A percentile compares a stretch with the other conserved stretches of the same genome.
These are phyloP conservation scores for Takifugu rubripes DNA, from an alignment of 2,797 vertebrate genomes.

Conservation along the genomic window DNA sequence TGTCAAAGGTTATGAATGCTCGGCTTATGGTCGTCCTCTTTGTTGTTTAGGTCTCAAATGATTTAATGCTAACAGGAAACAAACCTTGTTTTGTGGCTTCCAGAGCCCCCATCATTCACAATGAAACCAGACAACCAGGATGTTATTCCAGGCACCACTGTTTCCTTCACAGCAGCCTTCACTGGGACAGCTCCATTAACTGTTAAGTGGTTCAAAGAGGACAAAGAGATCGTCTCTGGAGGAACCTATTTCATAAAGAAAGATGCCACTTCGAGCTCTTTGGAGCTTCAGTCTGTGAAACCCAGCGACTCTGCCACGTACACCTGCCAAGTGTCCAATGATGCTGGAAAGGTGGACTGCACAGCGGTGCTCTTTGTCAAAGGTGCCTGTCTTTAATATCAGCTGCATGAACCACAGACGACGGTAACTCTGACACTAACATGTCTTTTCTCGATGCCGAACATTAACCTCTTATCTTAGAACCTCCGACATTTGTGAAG, in stretches of 20 bases:
- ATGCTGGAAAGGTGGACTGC: constrained; percentile 87
- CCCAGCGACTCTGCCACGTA: constrained; percentile 87
- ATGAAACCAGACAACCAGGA: constrained; percentile 85
- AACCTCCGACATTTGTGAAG: constrained; percentile 85
- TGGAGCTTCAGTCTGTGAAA: constrained; percentile 92
- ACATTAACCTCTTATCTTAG: constrained; percentile 74
- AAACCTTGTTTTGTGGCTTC: constrained; percentile 37
- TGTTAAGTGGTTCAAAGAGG: constrained; percentile 90
- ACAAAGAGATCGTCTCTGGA: constrained; percentile 85
- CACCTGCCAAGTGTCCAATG: constrained; percentile 89
- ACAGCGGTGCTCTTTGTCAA: constrained; percentile 90
- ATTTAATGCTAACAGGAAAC: constrained; percentile 46
- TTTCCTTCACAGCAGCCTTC: constrained; percentile 84
- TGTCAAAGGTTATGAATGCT: constrained; percentile 86
- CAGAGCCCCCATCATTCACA: constrained; percentile 92
- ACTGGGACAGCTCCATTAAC: constrained; percentile 87
- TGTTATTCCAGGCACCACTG: constrained; percentile 84
- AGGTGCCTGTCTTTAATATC: constrained; percentile 79
- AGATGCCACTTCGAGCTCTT: constrained; percentile 84
- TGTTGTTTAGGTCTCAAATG: background rate
- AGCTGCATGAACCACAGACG: constrained; percentile 13
- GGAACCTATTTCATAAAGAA: constrained; percentile 92
- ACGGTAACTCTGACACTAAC: constrained; percentile 30
- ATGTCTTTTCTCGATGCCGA: constrained; percentile 39
- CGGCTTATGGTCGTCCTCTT: constrained; percentile 1